Evolutionary conservation across 1,140 invertebrate species (phyloP), one percentile per base, ranked within the genome.

Genomic region (Cyclargus thomasi): DNA sequence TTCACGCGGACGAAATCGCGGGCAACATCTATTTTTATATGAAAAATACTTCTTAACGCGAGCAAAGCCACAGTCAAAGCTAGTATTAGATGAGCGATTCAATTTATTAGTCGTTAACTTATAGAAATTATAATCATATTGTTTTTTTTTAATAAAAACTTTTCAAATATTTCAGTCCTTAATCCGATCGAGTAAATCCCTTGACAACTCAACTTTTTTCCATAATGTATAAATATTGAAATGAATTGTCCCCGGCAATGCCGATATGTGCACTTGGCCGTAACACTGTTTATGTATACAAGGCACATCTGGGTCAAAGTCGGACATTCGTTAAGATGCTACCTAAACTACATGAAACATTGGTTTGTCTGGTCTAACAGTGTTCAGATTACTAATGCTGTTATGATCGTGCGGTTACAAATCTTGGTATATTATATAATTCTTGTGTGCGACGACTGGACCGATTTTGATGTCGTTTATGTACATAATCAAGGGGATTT

Each of bases 291-390:
- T 82, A 83, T 74, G 75, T 77, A 84, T 70, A 70, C 78, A 76
- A 65, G 74, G 77, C 76, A 74, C 76, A 87, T 80, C 81, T 75
- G 70, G 81, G 85, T 85, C 85, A 87, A 83, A 85, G 80, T 73
- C 83, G 79, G 69, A 76, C 78, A 78, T 76, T 80, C 79, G 82
- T 80, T 74, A 76, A 59, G 55, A 59, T 59, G 55, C 55, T 21
- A 21, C 55, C 55, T 59, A 59, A 21, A 59, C 20, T 18, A 59
- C 55, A 59, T 18, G 17, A 18, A 20, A 47, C 39, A 21, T 8
- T 29, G 29, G 5, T 29, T 29, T 21, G 55, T 59, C 55, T 59
- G 21, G 55, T 59, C 55, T 2, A n/a, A 18, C n/a, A 59, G 20
- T 59, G 55, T 20, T 21, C 11, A 20, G 55, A 59, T 59, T 59